Percentiles rank a stretch among this genome's conserved stretches.
phyloP scores from a whole-genome alignment of 1,140 invertebrate species.

The Homarus americanus region DNA sequence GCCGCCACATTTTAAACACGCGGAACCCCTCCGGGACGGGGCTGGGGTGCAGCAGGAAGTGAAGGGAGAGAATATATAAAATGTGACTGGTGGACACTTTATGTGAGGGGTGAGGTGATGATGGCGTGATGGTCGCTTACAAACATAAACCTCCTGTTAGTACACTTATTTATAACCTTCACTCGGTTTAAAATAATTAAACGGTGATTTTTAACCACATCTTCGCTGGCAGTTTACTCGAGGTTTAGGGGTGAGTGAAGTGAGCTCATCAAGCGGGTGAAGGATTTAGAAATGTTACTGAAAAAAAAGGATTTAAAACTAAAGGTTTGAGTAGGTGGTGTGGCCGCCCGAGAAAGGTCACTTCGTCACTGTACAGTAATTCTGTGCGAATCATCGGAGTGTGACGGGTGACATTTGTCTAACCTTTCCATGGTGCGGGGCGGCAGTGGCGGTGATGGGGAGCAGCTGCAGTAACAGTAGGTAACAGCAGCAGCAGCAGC shows the following conservation, averaged over 20 bases:
- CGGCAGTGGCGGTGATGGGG: not conserved
- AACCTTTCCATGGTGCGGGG: conserved; percentile 53
- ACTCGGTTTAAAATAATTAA: too few relatives aligned
- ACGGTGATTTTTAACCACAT: too few relatives aligned
- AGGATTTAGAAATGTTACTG: conserved; percentile 1
- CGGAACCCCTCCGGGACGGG: conserved; percentile 16
- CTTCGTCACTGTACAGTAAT: conserved; percentile 57
- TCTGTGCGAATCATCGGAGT: conserved; percentile 55
- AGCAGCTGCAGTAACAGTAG: not conserved
- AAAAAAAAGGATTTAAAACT: conserved; percentile 14
- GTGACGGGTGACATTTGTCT: conserved; percentile 68
- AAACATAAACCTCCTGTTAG: too few relatives aligned
- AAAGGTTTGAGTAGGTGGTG: conserved; percentile 29
- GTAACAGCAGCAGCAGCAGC: not conserved
- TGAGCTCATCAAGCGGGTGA: not conserved
- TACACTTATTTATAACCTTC: too few relatives aligned
- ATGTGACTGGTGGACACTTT: not conserved
- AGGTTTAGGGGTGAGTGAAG: too few relatives aligned
- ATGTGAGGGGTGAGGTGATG: not conserved
- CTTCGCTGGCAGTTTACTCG: too few relatives aligned
- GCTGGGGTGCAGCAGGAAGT: too few relatives aligned
- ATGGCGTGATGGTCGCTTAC: not conserved
- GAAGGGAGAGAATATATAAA: not conserved
- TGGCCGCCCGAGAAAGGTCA: conserved; percentile 33
- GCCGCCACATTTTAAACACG: conserved; percentile 57